These are phyloP conservation scores for Drosophila acutilabella DNA, from an alignment of 2,888 invertebrate species.

Conservation along the genomic window DNA sequence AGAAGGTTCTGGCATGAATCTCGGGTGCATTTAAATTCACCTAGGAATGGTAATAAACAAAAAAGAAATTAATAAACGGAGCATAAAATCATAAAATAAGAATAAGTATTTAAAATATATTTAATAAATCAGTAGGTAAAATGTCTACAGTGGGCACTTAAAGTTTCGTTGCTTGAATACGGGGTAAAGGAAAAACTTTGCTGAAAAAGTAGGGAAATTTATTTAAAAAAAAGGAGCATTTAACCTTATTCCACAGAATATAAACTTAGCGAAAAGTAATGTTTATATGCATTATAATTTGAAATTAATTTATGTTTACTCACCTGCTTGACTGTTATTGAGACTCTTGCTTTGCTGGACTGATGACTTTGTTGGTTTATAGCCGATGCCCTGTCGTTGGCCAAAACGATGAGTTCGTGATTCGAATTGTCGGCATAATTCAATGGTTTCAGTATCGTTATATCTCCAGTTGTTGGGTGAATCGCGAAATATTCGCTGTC, in stretches of 20 bases:
- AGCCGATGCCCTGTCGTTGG: conserved; percentile 92
- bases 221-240: too few species aligned
- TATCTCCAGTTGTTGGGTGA: conserved; percentile 95
- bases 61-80: neutral
- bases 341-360: conserved; percentile 91
- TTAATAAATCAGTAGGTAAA: too few species aligned
- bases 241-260: too few species aligned
- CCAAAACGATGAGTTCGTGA: conserved; percentile 92
- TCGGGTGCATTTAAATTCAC: conserved; percentile 95
- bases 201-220: too few species aligned
- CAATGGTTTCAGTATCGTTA: conserved; percentile 92
- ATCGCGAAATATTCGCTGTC: conserved; percentile 94
- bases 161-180: too few species aligned
- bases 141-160: too few species aligned
- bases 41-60: conserved; percentile 73
- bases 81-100: neutral
- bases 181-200: too few species aligned
- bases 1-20: conserved; percentile 91
- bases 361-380: conserved; percentile 85
- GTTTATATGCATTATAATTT: neutral
- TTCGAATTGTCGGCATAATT: conserved; percentile 89
- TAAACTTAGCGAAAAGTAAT: too few species aligned
- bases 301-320: conserved; percentile 3
- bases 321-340: conserved; percentile 89
- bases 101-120: too few species aligned